phyloP scores from a whole-genome alignment of 1,140 invertebrate species.

The Brachionus calyciflorus region DNA sequence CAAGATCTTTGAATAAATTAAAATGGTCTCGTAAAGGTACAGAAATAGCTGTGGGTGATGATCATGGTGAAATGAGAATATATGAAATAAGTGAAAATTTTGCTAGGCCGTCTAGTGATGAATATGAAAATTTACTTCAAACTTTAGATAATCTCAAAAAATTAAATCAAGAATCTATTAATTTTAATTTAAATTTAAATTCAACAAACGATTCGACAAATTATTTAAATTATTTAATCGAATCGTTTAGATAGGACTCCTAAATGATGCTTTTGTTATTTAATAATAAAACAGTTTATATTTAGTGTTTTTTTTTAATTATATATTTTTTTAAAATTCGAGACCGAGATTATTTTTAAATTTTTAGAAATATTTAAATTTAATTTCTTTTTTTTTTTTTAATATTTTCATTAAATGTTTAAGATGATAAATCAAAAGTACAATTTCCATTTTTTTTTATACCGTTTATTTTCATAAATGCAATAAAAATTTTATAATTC shows the following conservation, averaged over 20 bases:
- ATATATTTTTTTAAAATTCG: too few relatives aligned
- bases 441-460: too few relatives aligned
- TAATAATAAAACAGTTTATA: background rate
- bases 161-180: conserved; percentile 18
- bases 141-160: conserved; percentile 35
- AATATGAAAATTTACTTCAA: background rate
- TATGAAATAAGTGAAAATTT: conserved; percentile 82
- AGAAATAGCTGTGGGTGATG: conserved; percentile 87
- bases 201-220: background rate
- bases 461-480: too few relatives aligned
- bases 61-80: conserved; percentile 85
- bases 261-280: background rate
- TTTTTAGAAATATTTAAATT: too few relatives aligned
- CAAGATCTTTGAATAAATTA: conserved; percentile 81
- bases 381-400: too few relatives aligned
- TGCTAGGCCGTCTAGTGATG: background rate
- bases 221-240: conserved; percentile 42
- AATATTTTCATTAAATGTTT: conserved; percentile 10
- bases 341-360: conserved; percentile 9
- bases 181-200: conserved; percentile 23
- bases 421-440: too few relatives aligned
- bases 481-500: too few relatives aligned
- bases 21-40: conserved; percentile 90
- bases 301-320: conserved; percentile 4
- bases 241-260: conserved; percentile 21